Evolutionary conservation across 2,888 invertebrate species (phyloP), one percentile per base, ranked within the genome.

Genomic region (Scrobipalpa atriplicella): DNA sequence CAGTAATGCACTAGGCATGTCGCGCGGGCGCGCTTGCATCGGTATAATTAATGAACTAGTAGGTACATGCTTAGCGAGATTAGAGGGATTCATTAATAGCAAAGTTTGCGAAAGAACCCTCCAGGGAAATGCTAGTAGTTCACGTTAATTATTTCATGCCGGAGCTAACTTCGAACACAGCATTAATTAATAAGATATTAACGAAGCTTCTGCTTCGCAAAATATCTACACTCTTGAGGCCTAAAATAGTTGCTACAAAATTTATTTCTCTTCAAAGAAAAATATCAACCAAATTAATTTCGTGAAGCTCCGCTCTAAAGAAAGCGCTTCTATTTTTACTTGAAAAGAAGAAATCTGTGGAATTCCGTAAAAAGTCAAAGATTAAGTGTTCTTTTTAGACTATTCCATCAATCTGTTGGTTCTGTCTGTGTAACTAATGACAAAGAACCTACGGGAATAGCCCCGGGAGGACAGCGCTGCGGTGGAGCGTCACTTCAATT

Each of bases 381-480:
- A 81, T 82, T 81, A 79, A 81, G 73, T 73, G 78, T 75, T 76
- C 72, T 77, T 76, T 72, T 65, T 73, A 71, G 75, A 79, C 74
- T 76, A 71, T 74, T 73, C 75, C 81, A 85, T 86, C 78, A 75
- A 75, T 83, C 83, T 82, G 74, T 78, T 81, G 83, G 81, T 79
- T 78, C 75, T 77, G 54, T 54, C 62, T 66, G 70, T 66, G 68
- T 68, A 70, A 80, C 75, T 79, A 80, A 78, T 74, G 80, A 75
- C 64, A n/a, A n/a, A n/a, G 36, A 62, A 60, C 58, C 68, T 64
- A 47, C 41, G 19, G 7, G 13, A 62, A 62, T 43, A 19, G 19
- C 19, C 62, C 21, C 43, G 1, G 21, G 41, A 21, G 18, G 1
- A 52, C 10, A 10, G 52, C 18, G 43, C 10, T 11, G 52, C 18